Base-by-base conservation (phyloP, 2,113 vertebrate species). In the Bujurquina vittata region DNA sequence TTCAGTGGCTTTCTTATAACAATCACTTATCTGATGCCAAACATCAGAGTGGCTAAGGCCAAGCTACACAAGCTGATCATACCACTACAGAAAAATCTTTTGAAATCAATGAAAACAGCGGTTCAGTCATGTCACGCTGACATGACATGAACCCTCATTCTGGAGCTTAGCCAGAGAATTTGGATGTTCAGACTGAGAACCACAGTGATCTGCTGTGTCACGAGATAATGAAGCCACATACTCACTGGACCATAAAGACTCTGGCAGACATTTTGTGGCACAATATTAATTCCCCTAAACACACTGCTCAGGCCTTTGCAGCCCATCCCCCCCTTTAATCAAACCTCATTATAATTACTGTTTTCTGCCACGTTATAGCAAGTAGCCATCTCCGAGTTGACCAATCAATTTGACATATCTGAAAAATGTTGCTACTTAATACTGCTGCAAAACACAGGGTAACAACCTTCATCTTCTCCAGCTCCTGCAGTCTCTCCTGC, bases 391-490 rank as follows among this genome's bases (percentile, higher is more conserved):
- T 14, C 31, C 8, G 57, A 22, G 8, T 37, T 37, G 37, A 75
- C 10, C 35, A 79, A 49, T 31, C n/a, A 43, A 35, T 73, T 79
- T 74, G 1, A 77, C 77, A 72, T 54, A 62, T 43, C 23, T 35
- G 2, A 49, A 79, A 35, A 43, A 10, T 3, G 0, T 22, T n/a
- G 26, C 26, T 26, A 26, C 26, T 9, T 29, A 7, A 35, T 65
- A 17, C 20, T 58, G 33, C 22, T 17, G 20, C 22, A 43, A 37
- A 89, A 61, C 31, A 57, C 29, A 62, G 18, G 43, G 58, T 46
- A 43, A 40, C 6, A 86, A 99, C 98, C 97, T 99, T 99, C 46
- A 97, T 97, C 90, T 98, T 99, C 85, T 99, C 98, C 84, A 99
- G 95, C 75, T 99, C 98, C 85, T 98, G 97, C 84, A 99, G 96